Percentiles rank a stretch among this genome's conserved stretches.
Conservation (phyloP, 2,113 vertebrate genomes). For the rat (Rattus norvegicus) region DNA sequence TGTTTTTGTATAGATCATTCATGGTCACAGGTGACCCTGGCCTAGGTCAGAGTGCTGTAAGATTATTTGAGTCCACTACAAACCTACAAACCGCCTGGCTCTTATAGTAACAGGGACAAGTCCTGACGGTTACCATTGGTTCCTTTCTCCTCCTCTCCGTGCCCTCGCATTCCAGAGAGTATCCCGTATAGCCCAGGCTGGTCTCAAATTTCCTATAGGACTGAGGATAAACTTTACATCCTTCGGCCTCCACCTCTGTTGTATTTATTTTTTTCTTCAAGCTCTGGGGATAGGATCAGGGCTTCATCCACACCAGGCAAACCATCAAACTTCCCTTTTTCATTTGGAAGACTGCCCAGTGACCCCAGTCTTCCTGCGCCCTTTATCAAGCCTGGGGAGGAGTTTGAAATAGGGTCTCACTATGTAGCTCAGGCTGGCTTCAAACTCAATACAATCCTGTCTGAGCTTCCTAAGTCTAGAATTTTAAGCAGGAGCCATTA, state of each 20-base stretch:
- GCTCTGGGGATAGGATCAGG: background rate
- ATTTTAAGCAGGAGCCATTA: no score
- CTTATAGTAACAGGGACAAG: background rate
- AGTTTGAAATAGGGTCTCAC: background rate
- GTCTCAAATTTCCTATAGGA: background rate
- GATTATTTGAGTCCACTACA: background rate
- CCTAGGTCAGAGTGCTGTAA: background rate
- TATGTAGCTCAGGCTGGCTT: background rate
- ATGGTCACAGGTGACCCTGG: fast-evolving
- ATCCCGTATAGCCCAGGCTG: background rate
- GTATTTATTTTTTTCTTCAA: fast-evolving
- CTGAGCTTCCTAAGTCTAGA: background rate
- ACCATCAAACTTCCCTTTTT: background rate
- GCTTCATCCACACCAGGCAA: background rate
- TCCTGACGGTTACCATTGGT: background rate
- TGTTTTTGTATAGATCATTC: background rate
- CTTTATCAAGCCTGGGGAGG: background rate
- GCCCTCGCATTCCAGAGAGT: fast-evolving
- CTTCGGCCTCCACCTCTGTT: no score
- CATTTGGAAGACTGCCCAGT: background rate
- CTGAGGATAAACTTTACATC: background rate
- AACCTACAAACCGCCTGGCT: no score
- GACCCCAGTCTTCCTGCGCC: background rate
- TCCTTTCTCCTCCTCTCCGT: background rate
- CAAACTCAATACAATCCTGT: background rate